phyloP scores from a whole-genome alignment of 2,113 vertebrate species.

The Triplophysa rosa region DNA sequence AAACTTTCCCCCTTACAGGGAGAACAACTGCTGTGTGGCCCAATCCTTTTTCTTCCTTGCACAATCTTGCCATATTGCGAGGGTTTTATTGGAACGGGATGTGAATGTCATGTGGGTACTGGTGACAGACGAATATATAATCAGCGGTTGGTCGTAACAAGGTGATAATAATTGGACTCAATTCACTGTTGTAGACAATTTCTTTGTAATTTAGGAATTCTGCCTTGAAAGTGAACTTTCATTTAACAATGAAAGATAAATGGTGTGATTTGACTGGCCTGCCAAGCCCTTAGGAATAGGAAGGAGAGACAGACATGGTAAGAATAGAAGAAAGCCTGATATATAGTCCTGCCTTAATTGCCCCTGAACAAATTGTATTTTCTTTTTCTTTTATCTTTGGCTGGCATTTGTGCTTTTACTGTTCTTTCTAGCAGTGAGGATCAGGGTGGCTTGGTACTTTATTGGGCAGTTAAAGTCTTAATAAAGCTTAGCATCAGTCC shows the following conservation, averaged over 20 bases:
- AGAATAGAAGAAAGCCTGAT: conserved; percentile 51
- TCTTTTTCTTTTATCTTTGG: conserved; percentile 53
- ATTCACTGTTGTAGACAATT: conserved; percentile 57
- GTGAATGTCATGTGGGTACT: conserved; percentile 42
- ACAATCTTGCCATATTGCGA: conserved; percentile 4
- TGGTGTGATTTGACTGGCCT: conserved; percentile 52
- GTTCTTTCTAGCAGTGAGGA: conserved; percentile 43
- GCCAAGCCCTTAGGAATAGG: conserved; percentile 51
- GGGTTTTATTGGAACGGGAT: conserved; percentile 39
- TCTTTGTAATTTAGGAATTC: conserved; percentile 54
- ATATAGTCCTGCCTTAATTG: conserved; percentile 56
- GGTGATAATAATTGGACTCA: conserved; percentile 54
- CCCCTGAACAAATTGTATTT: conserved; percentile 55
- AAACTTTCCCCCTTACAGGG: neutral
- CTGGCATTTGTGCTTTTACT: conserved; percentile 56
- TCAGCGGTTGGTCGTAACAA: conserved; percentile 46
- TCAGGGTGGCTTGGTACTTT: conserved; percentile 46
- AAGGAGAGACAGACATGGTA: conserved; percentile 57
- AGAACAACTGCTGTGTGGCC: conserved; percentile 1
- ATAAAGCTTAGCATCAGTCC: conserved; percentile 48
- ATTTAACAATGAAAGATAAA: conserved; percentile 50
- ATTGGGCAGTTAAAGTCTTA: conserved; percentile 52
- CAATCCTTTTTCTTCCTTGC: neutral
- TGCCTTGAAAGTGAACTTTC: conserved; percentile 38
- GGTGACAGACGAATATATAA: conserved; percentile 37